Conservation (phyloP, 1,140 invertebrate species). For the Coelopa frigida region DNA sequence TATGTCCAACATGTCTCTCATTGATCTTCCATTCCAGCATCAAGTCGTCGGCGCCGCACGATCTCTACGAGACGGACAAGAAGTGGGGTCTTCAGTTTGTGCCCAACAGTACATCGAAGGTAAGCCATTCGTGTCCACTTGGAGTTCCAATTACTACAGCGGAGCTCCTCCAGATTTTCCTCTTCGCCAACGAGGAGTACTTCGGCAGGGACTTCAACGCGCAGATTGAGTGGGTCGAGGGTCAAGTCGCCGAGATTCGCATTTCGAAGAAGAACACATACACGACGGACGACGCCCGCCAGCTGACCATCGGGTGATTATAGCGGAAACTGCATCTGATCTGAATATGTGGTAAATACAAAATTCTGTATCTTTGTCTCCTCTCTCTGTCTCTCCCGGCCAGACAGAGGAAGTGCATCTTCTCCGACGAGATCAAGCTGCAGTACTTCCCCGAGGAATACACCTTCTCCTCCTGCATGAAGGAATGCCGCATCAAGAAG, state of each 20-base stretch:
- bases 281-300: slow-evolving; percentile 59
- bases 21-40: slow-evolving; percentile 15
- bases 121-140: slow-evolving; percentile 12
- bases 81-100: slow-evolving; percentile 41
- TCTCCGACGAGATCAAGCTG: slow-evolving; percentile 55
- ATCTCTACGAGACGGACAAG: slow-evolving; percentile 43
- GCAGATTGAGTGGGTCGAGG: slow-evolving; percentile 58
- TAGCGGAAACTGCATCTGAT: too few relatives aligned
- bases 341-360: neutral
- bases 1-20: neutral
- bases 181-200: slow-evolving; percentile 60
- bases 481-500: slow-evolving; percentile 58
- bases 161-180: slow-evolving; percentile 55
- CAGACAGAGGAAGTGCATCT: slow-evolving; percentile 58
- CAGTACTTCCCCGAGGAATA: slow-evolving; percentile 52
- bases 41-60: slow-evolving; percentile 30
- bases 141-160: too few relatives aligned
- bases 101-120: slow-evolving; percentile 31
- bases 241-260: slow-evolving; percentile 52
- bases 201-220: slow-evolving; percentile 57
- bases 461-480: slow-evolving; percentile 61
- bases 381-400: neutral
- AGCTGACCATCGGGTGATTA: slow-evolving; percentile 50
- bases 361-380: neutral
- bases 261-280: slow-evolving; percentile 66